phyloP scores from a whole-genome alignment of 2,797 vertebrate species.

The Orientallactaga sibirica region DNA sequence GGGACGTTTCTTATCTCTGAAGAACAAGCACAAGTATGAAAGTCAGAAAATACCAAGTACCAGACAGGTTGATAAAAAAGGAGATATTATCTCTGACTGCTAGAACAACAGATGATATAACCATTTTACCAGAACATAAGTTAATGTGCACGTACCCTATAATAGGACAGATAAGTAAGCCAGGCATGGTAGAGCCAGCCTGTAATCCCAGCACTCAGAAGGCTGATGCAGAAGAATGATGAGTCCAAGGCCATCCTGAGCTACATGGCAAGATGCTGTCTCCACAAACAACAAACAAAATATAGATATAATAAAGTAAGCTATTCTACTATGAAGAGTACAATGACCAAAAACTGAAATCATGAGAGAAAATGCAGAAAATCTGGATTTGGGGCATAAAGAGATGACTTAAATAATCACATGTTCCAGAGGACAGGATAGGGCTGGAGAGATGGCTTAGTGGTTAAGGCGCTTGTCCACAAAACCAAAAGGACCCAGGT shows the following conservation, averaged over 20 bases:
- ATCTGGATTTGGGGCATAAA: neutral
- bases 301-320: neutral
- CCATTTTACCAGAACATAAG: neutral
- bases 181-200: neutral
- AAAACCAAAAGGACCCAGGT: too few relatives aligned
- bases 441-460: too few relatives aligned
- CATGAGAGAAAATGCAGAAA: slow-evolving; percentile 21
- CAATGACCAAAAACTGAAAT: slow-evolving; percentile 39
- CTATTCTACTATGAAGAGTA: neutral
- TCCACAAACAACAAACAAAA: neutral
- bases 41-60: neutral
- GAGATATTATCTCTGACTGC: neutral
- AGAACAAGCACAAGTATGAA: neutral
- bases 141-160: neutral
- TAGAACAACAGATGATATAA: neutral
- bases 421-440: neutral
- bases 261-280: neutral
- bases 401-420: neutral
- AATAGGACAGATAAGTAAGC: neutral
- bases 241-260: neutral
- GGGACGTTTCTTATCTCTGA: neutral
- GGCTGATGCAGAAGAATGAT: neutral
- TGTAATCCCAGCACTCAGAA: neutral
- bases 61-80: neutral
- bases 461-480: too few relatives aligned